Conservation (phyloP, 2,797 vertebrate species). For the Anableps anableps region DNA sequence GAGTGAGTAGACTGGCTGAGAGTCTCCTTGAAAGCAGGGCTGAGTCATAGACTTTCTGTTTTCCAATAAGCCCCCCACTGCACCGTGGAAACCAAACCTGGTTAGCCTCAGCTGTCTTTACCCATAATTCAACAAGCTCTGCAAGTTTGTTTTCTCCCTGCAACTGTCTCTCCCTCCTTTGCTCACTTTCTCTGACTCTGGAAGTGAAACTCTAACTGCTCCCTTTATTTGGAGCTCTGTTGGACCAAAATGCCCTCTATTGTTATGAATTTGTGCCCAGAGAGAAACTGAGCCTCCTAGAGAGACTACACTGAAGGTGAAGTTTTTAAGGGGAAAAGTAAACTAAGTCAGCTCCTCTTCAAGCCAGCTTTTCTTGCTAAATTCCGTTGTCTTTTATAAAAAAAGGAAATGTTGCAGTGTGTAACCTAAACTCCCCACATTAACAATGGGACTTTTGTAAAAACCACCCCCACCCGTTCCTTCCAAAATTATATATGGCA, state of each 20-base stretch:
- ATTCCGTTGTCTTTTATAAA: slow-evolving; percentile 26
- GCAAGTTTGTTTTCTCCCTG: slow-evolving; percentile 75
- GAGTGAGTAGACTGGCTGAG: slow-evolving; percentile 59
- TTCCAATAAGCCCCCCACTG: slow-evolving; percentile 78
- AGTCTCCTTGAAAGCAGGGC: slow-evolving; percentile 68
- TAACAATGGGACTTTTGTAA: background rate
- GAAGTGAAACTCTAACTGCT: slow-evolving; percentile 78
- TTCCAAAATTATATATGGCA: background rate
- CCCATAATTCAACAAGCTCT: slow-evolving; percentile 80
- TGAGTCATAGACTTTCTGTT: slow-evolving; percentile 78
- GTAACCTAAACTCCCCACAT: background rate
- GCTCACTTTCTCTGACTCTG: slow-evolving; percentile 55
- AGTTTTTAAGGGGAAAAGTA: slow-evolving; percentile 43
- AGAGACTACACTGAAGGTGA: slow-evolving; percentile 50
- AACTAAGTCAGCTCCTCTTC: slow-evolving; percentile 44
- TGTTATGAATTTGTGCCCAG: slow-evolving; percentile 62
- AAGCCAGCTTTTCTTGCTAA: slow-evolving; percentile 42
- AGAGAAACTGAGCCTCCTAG: slow-evolving; percentile 48
- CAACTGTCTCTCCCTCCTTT: slow-evolving; percentile 33
- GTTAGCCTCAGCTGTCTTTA: slow-evolving; percentile 82
- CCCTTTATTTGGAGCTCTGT: slow-evolving; percentile 72
- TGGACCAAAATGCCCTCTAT: slow-evolving; percentile 75
- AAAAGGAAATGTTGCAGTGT: background rate
- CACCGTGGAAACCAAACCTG: slow-evolving; percentile 79
- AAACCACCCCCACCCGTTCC: background rate